Evolutionary conservation across 2,888 invertebrate genomes (phyloP).

Genomic region (Craniophora ligustri): DNA sequence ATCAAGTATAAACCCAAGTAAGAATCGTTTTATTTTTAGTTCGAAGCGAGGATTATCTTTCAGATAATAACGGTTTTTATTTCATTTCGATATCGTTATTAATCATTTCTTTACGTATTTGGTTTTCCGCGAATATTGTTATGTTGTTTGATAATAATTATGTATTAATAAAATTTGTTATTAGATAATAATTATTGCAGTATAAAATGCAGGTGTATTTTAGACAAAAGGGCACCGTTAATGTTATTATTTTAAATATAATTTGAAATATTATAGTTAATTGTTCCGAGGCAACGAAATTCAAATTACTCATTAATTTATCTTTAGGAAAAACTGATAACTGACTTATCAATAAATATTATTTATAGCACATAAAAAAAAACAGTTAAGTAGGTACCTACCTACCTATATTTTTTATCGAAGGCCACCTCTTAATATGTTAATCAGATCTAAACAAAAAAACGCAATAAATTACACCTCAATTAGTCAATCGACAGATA

Average conservation of each 20-base stretch:
- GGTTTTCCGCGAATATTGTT: constrained; percentile 44
- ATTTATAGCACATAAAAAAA: too few species aligned
- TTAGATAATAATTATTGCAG: background rate
- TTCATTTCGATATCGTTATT: constrained; percentile 57
- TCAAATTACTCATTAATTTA: too few species aligned
- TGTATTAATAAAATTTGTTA: background rate
- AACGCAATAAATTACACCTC: constrained; percentile 31
- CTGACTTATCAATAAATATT: too few species aligned
- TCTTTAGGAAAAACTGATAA: too few species aligned
- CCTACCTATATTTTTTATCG: background rate
- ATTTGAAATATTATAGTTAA: too few species aligned
- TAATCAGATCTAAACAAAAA: background rate
- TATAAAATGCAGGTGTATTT: too few species aligned
- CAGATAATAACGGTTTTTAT: constrained; percentile 50
- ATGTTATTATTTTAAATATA: too few species aligned
- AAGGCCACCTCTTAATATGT: constrained; percentile 5
- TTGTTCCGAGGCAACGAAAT: too few species aligned
- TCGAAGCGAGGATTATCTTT: constrained; percentile 39
- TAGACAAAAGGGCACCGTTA: too few species aligned
- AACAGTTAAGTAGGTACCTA: too few species aligned
- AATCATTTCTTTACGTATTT: constrained; percentile 54
- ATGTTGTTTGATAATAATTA: background rate
- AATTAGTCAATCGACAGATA: constrained; percentile 25
- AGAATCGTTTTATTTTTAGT: constrained; percentile 11
- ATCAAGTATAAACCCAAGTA: constrained; percentile 54